Conservation (phyloP, 2,797 vertebrate genomes). For the Pipistrellus pipistrellus region DNA sequence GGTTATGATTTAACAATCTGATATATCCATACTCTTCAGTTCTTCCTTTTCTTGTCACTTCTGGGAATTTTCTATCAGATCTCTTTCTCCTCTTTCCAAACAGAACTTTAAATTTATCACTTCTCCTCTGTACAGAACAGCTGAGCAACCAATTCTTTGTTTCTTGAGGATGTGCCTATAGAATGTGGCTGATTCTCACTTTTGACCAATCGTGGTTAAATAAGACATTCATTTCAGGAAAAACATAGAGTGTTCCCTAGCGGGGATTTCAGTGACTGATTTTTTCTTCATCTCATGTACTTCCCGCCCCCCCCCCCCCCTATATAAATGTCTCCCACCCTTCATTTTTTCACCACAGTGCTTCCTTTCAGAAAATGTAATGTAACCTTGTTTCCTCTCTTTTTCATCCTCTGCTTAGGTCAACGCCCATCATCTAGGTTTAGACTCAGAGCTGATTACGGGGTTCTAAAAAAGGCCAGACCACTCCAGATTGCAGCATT, state of each 20-base stretch:
- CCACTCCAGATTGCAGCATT: conserved; percentile 33
- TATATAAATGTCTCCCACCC: not conserved
- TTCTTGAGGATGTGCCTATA: not conserved
- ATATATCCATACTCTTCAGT: not conserved
- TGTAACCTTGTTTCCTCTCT: conserved; percentile 40
- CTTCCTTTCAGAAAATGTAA: conserved; percentile 47
- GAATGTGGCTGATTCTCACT: not conserved
- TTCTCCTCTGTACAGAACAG: not conserved
- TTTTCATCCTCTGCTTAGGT: not conserved
- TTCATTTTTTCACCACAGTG: not conserved
- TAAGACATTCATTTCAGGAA: not conserved
- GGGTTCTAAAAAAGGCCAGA: conserved; percentile 59
- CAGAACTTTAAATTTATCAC: not conserved
- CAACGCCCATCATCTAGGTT: conserved; percentile 27
- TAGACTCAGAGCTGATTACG: conserved; percentile 61
- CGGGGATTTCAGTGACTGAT: not conserved
- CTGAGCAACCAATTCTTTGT: not conserved
- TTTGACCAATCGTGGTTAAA: not conserved
- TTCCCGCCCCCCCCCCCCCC: not conserved
- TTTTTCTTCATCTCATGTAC: not conserved
- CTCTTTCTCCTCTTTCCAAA: not conserved
- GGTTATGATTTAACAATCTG: not conserved
- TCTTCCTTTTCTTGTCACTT: not conserved
- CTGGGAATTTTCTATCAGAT: not conserved
- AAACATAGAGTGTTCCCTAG: not conserved